Conservation (phyloP, 2,113 vertebrate species). For the Melanerpes aurifrons region DNA sequence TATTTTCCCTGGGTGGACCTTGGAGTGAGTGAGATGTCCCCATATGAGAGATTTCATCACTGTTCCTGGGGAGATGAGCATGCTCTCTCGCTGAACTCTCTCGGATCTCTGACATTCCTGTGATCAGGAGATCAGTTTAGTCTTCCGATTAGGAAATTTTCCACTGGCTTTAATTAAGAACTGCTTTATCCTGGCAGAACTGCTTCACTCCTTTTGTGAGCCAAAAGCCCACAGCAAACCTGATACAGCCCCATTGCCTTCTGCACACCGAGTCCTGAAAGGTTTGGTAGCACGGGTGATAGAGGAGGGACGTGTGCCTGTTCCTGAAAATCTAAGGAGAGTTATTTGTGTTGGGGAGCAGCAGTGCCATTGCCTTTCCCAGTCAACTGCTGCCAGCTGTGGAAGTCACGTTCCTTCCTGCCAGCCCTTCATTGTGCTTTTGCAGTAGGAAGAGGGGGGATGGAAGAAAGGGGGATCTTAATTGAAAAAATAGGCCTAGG, state of each 20-base stretch:
- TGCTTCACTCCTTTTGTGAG: not conserved
- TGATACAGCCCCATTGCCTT: not conserved
- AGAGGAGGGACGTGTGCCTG: not conserved
- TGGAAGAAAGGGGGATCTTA: conserved; percentile 51
- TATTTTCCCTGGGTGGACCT: not conserved
- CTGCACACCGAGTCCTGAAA: rapidly evolving
- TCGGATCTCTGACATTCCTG: not conserved
- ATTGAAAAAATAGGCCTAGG: conserved; percentile 66
- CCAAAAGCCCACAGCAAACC: not conserved
- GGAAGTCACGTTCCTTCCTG: conserved; percentile 48
- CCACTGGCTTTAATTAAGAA: not conserved
- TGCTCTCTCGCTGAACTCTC: not conserved
- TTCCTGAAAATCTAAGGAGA: not conserved
- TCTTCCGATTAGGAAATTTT: not conserved
- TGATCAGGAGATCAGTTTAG: not conserved
- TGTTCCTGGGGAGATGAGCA: not conserved
- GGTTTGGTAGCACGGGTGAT: not conserved
- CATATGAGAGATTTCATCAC: not conserved
- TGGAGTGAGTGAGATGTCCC: not conserved
- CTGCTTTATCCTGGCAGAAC: not conserved
- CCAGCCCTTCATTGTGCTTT: conserved; percentile 26
- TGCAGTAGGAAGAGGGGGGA: conserved; percentile 22
- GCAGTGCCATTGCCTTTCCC: not conserved
- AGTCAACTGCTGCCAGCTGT: conserved; percentile 54
- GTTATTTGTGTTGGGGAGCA: not conserved